Percentiles rank a stretch among this genome's conserved stretches.
phyloP scores from a whole-genome alignment of 2,113 vertebrate genomes.

The Carettochelys insculpta region DNA sequence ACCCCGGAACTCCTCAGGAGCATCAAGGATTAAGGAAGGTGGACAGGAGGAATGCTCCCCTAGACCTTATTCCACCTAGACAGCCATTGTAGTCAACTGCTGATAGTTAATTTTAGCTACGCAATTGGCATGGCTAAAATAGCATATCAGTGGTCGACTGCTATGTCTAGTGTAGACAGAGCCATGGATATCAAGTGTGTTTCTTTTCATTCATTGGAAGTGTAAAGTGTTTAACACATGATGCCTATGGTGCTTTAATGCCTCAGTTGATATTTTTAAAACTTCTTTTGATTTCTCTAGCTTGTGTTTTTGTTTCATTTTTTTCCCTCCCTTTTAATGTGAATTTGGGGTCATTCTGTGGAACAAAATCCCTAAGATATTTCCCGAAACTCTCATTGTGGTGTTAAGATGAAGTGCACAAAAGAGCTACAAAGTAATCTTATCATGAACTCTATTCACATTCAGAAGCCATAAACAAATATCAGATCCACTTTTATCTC shows the following conservation, averaged over 20 bases:
- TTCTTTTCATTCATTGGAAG: slow-evolving; percentile 59
- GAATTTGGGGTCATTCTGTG: slow-evolving; percentile 73
- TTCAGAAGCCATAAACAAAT: slow-evolving; percentile 63
- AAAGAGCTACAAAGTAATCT: slow-evolving; percentile 72
- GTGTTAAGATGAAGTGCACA: slow-evolving; percentile 74
- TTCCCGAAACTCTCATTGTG: slow-evolving; percentile 68
- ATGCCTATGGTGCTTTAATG: slow-evolving; percentile 64
- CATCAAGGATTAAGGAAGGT: too few relatives aligned
- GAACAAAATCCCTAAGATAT: slow-evolving; percentile 74
- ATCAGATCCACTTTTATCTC: slow-evolving; percentile 61
- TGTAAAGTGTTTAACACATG: slow-evolving; percentile 71
- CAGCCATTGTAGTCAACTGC: too few relatives aligned
- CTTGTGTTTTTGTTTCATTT: slow-evolving; percentile 43
- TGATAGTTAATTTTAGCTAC: too few relatives aligned
- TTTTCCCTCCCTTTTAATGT: slow-evolving; percentile 57
- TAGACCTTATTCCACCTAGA: too few relatives aligned
- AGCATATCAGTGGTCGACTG: too few relatives aligned
- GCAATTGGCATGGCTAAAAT: too few relatives aligned
- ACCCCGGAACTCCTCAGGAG: too few relatives aligned
- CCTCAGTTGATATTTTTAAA: slow-evolving; percentile 37
- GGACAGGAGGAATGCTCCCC: too few relatives aligned
- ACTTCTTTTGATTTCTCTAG: slow-evolving; percentile 70
- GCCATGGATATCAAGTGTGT: slow-evolving; percentile 6
- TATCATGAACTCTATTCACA: slow-evolving; percentile 69
- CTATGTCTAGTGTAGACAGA: too few relatives aligned